These are phyloP conservation scores for Morus bassanus DNA, from an alignment of 2,797 vertebrate species.

Conservation along the genomic window DNA sequence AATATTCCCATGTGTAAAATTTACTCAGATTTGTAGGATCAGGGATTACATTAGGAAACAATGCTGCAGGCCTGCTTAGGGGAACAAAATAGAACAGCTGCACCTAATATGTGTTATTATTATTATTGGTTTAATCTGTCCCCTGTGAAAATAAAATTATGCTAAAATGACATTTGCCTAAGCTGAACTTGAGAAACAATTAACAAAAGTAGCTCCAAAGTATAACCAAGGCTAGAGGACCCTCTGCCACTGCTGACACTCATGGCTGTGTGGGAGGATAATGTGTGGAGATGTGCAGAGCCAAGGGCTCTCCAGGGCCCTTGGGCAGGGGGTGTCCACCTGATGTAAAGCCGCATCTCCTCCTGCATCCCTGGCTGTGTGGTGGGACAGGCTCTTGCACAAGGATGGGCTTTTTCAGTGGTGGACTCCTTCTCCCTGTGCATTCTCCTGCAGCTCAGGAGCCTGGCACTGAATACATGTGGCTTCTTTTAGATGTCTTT, in stretches of 20 bases:
- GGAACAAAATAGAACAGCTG: constrained; percentile 17
- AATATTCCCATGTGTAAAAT: neutral
- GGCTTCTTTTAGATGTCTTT: neutral
- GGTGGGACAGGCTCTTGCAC: neutral
- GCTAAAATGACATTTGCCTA: neutral
- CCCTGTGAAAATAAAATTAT: constrained; percentile 1
- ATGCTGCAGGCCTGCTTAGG: neutral
- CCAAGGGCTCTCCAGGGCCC: no score
- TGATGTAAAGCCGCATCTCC: neutral
- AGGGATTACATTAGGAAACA: neutral
- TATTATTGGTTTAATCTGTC: constrained; percentile 18
- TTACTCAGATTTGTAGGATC: neutral
- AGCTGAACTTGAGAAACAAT: constrained; percentile 8
- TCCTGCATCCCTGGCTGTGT: neutral
- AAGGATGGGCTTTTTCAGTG: neutral
- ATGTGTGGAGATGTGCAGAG: neutral
- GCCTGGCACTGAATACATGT: fast-evolving
- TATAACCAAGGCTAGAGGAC: neutral
- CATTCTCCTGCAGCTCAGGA: neutral
- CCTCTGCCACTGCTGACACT: neutral
- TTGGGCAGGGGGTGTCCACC: neutral
- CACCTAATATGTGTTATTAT: neutral
- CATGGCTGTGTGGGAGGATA: fast-evolving
- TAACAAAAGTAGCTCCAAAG: neutral
- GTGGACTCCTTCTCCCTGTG: neutral